Evolutionary conservation across 2,888 invertebrate genomes (phyloP).

Genomic region (Hypolimnas misippus): DNA sequence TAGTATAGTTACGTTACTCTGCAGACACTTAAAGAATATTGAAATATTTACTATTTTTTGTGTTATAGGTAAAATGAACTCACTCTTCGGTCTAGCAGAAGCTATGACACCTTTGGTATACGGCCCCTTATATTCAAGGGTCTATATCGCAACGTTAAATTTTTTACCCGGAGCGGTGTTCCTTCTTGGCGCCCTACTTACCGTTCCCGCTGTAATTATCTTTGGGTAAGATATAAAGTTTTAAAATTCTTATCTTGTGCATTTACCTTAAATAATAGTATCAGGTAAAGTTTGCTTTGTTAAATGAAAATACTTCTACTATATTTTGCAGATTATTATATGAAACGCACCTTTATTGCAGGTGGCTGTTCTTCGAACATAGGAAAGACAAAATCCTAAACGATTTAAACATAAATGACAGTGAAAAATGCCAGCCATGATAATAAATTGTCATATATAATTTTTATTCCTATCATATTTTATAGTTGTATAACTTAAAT

Average conservation of each 20-base stretch:
- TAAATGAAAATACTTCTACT: too few species aligned
- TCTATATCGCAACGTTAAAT: constrained; percentile 87
- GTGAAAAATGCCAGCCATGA: constrained; percentile 7
- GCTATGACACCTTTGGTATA: constrained; percentile 89
- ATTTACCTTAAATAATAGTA: too few species aligned
- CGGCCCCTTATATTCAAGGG: constrained; percentile 89
- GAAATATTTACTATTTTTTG: too few species aligned
- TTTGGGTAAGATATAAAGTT: constrained; percentile 80
- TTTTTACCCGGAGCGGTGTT: constrained; percentile 88
- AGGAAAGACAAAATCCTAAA: constrained; percentile 69
- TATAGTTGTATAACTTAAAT: too few species aligned
- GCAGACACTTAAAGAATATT: too few species aligned
- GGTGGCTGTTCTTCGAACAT: constrained; percentile 88
- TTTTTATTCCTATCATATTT: too few species aligned
- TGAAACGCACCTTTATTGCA: too few species aligned
- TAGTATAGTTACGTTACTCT: too few species aligned
- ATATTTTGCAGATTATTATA: too few species aligned
- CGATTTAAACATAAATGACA: constrained; percentile 37
- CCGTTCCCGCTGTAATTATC: constrained; percentile 87
- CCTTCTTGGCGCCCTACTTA: constrained; percentile 87
- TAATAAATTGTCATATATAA: background rate
- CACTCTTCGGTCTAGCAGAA: constrained; percentile 88
- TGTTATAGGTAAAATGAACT: constrained; percentile 87
- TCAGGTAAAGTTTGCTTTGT: too few species aligned
- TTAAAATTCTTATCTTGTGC: background rate